Evolutionary conservation across 2,113 vertebrate genomes (phyloP).

Genomic region (Lophochroa leadbeateri): DNA sequence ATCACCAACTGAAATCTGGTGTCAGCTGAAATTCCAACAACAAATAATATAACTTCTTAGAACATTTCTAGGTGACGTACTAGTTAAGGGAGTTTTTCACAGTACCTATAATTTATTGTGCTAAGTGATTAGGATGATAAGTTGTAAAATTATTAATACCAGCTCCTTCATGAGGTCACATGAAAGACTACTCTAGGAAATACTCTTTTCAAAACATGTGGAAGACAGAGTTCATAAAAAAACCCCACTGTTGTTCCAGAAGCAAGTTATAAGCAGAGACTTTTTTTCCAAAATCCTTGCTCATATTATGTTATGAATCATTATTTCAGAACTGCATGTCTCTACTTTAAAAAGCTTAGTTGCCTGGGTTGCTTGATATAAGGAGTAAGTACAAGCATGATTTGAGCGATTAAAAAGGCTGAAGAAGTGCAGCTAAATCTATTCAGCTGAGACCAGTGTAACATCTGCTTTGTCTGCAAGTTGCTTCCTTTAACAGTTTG

Average conservation of each 20-base stretch:
- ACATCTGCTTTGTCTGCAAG: conserved; percentile 13
- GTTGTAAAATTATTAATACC: background rate
- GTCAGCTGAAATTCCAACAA: background rate
- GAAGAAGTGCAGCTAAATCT: background rate
- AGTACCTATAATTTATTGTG: background rate
- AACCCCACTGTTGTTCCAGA: background rate
- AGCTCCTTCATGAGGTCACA: background rate
- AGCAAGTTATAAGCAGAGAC: background rate
- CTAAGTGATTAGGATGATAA: background rate
- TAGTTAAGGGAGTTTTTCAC: background rate
- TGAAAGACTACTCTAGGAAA: background rate
- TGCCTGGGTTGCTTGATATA: background rate
- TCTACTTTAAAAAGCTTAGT: background rate
- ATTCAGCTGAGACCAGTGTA: background rate
- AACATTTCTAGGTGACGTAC: background rate
- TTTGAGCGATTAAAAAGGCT: background rate
- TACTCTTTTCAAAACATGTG: background rate
- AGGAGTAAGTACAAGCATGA: background rate
- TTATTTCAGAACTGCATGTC: background rate
- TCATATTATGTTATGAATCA: background rate
- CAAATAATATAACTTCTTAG: background rate
- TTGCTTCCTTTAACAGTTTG: background rate
- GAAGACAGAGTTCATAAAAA: background rate
- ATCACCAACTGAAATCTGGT: background rate
- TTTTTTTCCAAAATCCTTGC: background rate